phyloP scores from a whole-genome alignment of 2,113 vertebrate genomes.

The Syngnathus scovelli region DNA sequence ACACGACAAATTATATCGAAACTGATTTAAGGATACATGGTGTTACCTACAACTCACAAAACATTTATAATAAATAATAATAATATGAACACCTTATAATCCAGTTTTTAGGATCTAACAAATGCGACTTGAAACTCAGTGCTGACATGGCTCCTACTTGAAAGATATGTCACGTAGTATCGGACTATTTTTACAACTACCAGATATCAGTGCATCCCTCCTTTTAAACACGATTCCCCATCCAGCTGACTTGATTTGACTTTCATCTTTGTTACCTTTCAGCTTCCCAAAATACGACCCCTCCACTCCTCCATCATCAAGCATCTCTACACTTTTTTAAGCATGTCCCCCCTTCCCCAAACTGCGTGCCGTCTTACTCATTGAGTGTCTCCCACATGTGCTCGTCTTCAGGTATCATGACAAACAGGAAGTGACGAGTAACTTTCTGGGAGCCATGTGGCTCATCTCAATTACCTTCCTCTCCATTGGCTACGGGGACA shows the following conservation, averaged over 20 bases:
- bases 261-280: constrained; percentile 6
- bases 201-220: not conserved
- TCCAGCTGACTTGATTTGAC: constrained; percentile 11
- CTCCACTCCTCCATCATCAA: constrained; percentile 27
- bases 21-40: too few relatives aligned
- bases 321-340: constrained; percentile 29
- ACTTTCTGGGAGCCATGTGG: constrained; percentile 98
- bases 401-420: constrained; percentile 86
- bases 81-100: too few relatives aligned
- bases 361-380: constrained; percentile 32
- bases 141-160: not conserved
- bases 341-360: constrained; percentile 46
- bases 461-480: constrained; percentile 97
- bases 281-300: constrained; percentile 13
- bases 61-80: too few relatives aligned
- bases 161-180: not conserved
- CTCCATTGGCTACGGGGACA: constrained; percentile 95
- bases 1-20: too few relatives aligned
- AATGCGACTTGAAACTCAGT: not conserved
- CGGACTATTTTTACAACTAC: not conserved
- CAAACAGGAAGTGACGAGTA: constrained; percentile 95
- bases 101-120: too few relatives aligned
- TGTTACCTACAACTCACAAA: too few relatives aligned
- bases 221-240: constrained; percentile 21
- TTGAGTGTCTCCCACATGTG: constrained; percentile 41